Conservation (phyloP, 2,797 vertebrate species). For the Channa striata region DNA sequence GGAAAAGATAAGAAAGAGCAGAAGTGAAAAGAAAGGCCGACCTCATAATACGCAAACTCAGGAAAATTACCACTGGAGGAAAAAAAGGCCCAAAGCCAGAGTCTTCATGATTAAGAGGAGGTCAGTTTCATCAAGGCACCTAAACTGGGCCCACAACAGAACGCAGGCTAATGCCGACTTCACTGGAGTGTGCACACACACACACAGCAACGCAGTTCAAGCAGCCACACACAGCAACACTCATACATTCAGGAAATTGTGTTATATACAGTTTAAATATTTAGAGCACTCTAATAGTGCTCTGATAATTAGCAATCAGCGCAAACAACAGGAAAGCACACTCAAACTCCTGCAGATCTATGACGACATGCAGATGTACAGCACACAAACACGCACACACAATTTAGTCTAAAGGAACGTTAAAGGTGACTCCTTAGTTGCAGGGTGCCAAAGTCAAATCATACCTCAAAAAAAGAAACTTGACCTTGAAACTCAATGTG, state of each 20-base stretch:
- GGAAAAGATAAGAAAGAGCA: background rate
- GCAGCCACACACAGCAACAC: slow-evolving; percentile 16
- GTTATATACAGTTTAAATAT: slow-evolving; percentile 45
- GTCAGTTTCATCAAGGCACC: slow-evolving; percentile 63
- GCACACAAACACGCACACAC: background rate
- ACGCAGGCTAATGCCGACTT: slow-evolving; percentile 53
- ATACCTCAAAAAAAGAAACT: too few species aligned
- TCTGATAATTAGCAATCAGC: slow-evolving; percentile 65
- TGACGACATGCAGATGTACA: slow-evolving; percentile 7
- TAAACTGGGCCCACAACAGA: slow-evolving; percentile 64
- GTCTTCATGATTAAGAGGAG: slow-evolving; percentile 71
- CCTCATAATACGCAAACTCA: slow-evolving; percentile 50
- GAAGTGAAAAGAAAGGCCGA: slow-evolving; percentile 7
- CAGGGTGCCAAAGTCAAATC: too few species aligned
- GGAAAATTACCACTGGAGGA: slow-evolving; percentile 45
- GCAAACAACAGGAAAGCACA: slow-evolving; percentile 46
- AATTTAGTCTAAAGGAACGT: too few species aligned
- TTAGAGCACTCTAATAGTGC: slow-evolving; percentile 29
- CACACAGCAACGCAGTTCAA: slow-evolving; percentile 5
- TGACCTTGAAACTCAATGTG: background rate
- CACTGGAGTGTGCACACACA: slow-evolving; percentile 56
- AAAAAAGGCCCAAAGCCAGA: slow-evolving; percentile 47
- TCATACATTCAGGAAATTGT: slow-evolving; percentile 39
- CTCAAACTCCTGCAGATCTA: background rate
- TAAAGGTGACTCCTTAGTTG: too few species aligned